Evolutionary conservation across 2,888 invertebrate genomes (phyloP), one percentile per base, ranked within the genome.

Genomic region (Capitulum mitella): DNA sequence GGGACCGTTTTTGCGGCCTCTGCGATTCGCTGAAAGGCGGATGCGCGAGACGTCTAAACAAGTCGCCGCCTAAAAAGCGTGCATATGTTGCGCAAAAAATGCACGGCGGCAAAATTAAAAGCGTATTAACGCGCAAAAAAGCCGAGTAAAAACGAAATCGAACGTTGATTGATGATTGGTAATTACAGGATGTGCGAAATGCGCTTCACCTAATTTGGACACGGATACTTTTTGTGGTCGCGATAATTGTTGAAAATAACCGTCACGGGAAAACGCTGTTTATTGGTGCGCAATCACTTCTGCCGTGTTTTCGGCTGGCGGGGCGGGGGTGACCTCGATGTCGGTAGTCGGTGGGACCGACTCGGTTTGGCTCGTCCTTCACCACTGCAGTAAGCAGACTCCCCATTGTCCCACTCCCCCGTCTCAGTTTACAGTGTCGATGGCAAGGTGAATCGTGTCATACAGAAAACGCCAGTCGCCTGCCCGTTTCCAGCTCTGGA

Each of bases 181-280:
- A 61, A 61, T 61, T 34, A 61, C 61, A 61, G 61, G 61, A 61
- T 61, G 34, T 34, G 61, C 19, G 61, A 61, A 61, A 34, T 19
- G 61, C 58, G 14, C 61, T 61, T 61, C 16, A 34, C 29, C 10
- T 34, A 34, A 61, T 32, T 34, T 19, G 29, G 19, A 14, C 61
- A 19, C 61, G 34, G 2, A 12, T 2, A 14, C 61, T 61, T 61
- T 61, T 61, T 61, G 61, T 29, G 61, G 61, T 12, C 19, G 34
- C 16, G 32, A 34, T 61, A 29, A 61, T 61, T 61, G n/a, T 14
- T 16, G 61, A 61, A 34, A 61, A 61, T 61, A 16, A 34, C 61
- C 61, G 12, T 16, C 32, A 61, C 61, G 61, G 34, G 34, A 61
- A 61, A 34, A 34, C 32, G 32, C 14, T 61, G 61, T 34, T 61